Base-by-base conservation (phyloP, 2,797 vertebrate species). In the Sebastolobus alascanus region DNA sequence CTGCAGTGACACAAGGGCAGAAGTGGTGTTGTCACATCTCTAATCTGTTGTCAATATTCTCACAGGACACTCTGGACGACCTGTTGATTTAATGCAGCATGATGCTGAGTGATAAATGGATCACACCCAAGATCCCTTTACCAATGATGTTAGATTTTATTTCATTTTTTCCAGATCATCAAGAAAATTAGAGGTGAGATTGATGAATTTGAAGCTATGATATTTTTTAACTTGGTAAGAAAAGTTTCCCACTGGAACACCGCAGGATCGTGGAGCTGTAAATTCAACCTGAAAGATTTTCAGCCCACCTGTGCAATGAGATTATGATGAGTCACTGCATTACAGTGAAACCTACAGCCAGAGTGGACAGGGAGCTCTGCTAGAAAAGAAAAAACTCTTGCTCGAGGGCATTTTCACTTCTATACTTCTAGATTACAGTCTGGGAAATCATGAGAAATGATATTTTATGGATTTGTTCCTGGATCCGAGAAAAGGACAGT, bases 1-100 rank as follows among this genome's bases (percentile, higher is more conserved):
- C 56, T 27, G 29, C 16, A 25, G 72, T 80, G 70, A 80, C 84
- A 84, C 75, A 58, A 88, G 83, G 87, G 79, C 81, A 66, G 56
- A 74, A 56, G 70, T 59, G 79, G 73, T 52, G 55, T 31, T 20
- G 38, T 70, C 70, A 64, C 68, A 38, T 22, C 61, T 68, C 77
- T 77, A 85, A 89, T 85, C 79, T 76, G 55, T 71, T 38, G 80
- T 89, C 87, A 75, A 76, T 77, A 89, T 60, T 27, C 61, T 63
- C 22, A 4, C 58, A 40, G 63, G 75, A 81, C 59, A 52, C 56
- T 65, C 54, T 50, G 65, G 70, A 27, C 11, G 65, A 67, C 54
- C 35, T 78, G 75, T 68, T 77, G 40, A 63, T 83, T 73, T 60
- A 79, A 73, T 65, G 68, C 70, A 66, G 61, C 61, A n/a, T 4